phyloP scores from a whole-genome alignment of 2,113 vertebrate genomes.

The Callocephalon fimbriatum region DNA sequence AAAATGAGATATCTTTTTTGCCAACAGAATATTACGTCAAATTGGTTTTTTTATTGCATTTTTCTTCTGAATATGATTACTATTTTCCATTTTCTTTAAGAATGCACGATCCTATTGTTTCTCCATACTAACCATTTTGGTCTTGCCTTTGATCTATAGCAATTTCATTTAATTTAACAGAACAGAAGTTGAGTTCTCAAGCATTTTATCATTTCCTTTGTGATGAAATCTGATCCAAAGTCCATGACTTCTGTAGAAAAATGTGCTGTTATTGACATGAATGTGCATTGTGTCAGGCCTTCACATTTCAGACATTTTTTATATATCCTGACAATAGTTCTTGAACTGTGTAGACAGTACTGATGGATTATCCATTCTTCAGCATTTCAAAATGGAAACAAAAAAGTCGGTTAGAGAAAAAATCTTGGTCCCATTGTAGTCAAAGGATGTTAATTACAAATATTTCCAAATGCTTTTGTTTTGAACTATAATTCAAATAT shows the following conservation, averaged over 20 bases:
- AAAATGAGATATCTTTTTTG: constrained; percentile 70
- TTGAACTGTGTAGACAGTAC: constrained; percentile 54
- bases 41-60: constrained; percentile 70
- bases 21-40: constrained; percentile 68
- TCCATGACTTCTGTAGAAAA: constrained; percentile 50
- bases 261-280: constrained; percentile 53
- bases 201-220: constrained; percentile 58
- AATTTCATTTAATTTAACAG: constrained; percentile 61
- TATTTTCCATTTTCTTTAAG: constrained; percentile 68
- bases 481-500: background rate
- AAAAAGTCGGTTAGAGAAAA: background rate
- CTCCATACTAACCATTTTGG: constrained; percentile 29
- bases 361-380: constrained; percentile 68
- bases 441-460: background rate
- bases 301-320: constrained; percentile 53
- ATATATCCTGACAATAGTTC: constrained; percentile 55
- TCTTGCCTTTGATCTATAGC: constrained; percentile 52
- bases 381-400: constrained; percentile 59
- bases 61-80: constrained; percentile 61
- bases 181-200: constrained; percentile 48
- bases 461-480: constrained; percentile 38
- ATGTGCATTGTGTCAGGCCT: constrained; percentile 63
- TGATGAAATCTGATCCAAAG: constrained; percentile 64
- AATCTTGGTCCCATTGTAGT: background rate
- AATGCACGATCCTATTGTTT: constrained; percentile 46